Evolutionary conservation across 2,797 vertebrate species (phyloP).

Genomic region (Pantherophis vulpinus): DNA sequence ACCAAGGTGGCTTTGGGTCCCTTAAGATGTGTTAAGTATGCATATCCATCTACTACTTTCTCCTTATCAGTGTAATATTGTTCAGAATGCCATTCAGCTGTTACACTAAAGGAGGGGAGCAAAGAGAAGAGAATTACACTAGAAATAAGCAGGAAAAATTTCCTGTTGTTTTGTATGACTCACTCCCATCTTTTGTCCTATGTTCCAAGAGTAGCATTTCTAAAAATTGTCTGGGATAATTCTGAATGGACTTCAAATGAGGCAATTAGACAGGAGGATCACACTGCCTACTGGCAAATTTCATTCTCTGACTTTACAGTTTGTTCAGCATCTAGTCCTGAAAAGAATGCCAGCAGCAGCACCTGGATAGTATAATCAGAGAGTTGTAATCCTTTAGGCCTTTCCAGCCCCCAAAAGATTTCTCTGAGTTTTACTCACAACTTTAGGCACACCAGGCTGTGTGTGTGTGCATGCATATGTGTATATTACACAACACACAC

Average conservation of each 20-base stretch:
- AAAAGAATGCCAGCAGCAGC: not conserved
- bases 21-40: not conserved
- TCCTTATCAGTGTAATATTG: not conserved
- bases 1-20: not conserved
- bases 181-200: conserved; percentile 26
- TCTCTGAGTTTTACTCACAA: not conserved
- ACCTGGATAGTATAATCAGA: fast-evolving
- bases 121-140: conserved; percentile 8
- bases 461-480: no score
- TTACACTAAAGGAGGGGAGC: not conserved
- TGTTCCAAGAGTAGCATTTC: conserved; percentile 15
- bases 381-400: not conserved
- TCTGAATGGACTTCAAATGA: conserved; percentile 27
- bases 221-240: conserved; percentile 9
- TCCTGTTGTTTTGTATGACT: conserved; percentile 16
- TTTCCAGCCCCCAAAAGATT: not conserved
- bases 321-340: conserved; percentile 21
- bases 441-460: not conserved
- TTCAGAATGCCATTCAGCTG: not conserved
- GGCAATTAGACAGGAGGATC: not conserved
- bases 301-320: conserved; percentile 22
- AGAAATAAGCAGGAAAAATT: not conserved
- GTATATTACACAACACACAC: no score
- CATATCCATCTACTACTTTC: not conserved
- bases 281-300: not conserved